Evolutionary conservation across 2,888 invertebrate species (phyloP), one percentile per base, ranked within the genome.

Genomic region (Ornithoptera priamus): DNA sequence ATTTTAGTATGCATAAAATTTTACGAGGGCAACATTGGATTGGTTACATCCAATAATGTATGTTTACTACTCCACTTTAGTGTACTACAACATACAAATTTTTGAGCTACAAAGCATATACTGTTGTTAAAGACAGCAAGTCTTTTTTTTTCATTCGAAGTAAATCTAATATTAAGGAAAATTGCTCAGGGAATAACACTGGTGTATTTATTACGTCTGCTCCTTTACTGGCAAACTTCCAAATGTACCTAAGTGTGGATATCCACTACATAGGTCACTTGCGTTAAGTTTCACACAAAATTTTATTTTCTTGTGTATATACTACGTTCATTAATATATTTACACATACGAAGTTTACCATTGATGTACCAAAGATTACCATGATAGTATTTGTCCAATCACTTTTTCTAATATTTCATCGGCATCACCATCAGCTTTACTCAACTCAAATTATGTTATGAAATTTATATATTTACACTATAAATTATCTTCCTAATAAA

Each of bases 1-100:
- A 72, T 76, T 77, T 77, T 73, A 76, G 72, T 72, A 74, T 74
- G 71, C 74, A 72, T 79, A 78, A 76, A 74, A 69, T 77, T 79
- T 77, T 76, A 77, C 69, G 75, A 73, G 66, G 75, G 72, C 73
- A 71, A 69, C 71, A 71, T 72, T 75, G 72, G 75, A 76, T 70
- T 71, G 74, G 69, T 70, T 68, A 71, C 67, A 65, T 72, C 70
- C 39, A 53, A 59, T 56, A 36, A 64, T 36, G 39, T 30, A 42
- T 69, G 46, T 67, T 59, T 61, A 20, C 57, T 20, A 39, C 6
- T 61, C 22, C 53, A 20, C 20, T 61, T 62, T 39, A n/a, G 36
- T 53, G 17, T 39, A 67, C 36, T 24, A 2, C 15, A 8, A 22
- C 6, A 24, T 62, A 63, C 30, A 53, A 5, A 22, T 65, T 24